Base-by-base conservation (phyloP, 2,888 invertebrate genomes). In the Mythimna albipuncta region DNA sequence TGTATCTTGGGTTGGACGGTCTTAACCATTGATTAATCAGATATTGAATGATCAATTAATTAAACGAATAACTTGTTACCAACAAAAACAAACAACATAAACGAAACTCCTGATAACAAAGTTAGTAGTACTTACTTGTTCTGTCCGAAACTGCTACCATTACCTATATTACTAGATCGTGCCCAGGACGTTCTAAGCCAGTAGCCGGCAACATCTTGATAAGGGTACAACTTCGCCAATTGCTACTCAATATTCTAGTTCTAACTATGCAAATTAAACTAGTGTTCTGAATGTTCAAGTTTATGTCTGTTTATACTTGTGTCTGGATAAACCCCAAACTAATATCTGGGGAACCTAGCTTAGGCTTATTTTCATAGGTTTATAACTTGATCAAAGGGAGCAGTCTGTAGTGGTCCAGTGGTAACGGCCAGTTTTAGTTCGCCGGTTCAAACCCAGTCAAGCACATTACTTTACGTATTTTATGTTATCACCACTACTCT, bases 181-280 rank as follows among this genome's bases (percentile, higher is more conserved):
- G 61, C 41, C 6, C 21, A n/a, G 10, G 38, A 41, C n/a, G 59
- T 47, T 52, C n/a, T 55, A 47, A 54, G 6, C 26, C 26, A n/a
- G 6, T 6, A 76, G 57, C 64, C 59, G 50, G 63, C 13, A 70
- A 63, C 63, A 67, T 73, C 64, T 74, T 70, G 62, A 67, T 69
- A 58, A 64, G 50, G 64, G 38, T 19, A 26, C 19, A 79, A 70
- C 69, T 82, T 74, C 32, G 21, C 26, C 75, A 69, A 75, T 70
- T 62, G 58, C 32, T 44, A 41, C n/a, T 62, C 58, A 44, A 58
- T 69, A 67, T 64, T 62, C 41, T 35, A 57, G 61, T 61, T 61
- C 58, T n/a, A 82, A 72, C 57, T 82, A 67, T 63, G 64, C 35
- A 70, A 75, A 75, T 82, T 82, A 57, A 82, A 84, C 68, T 72